Percentiles rank a stretch among this genome's conserved stretches.
These are phyloP conservation scores for Caenorhabditis sinica DNA, from an alignment of 2,888 invertebrate species.

Conservation along the genomic window DNA sequence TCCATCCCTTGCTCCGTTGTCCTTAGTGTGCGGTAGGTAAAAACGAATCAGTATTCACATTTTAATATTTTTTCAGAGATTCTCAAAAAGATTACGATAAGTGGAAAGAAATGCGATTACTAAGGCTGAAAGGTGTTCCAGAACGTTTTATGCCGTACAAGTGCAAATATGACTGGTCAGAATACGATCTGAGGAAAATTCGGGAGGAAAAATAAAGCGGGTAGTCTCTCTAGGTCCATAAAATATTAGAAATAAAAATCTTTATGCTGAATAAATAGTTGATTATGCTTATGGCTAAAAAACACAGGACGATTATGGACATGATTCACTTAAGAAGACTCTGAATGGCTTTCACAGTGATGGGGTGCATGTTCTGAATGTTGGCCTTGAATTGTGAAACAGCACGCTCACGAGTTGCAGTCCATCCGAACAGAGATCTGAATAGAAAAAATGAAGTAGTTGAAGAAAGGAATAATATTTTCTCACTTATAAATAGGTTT, in stretches of 20 bases:
- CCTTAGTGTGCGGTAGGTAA: constrained; percentile 61
- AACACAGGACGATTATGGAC: background rate
- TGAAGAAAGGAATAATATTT: background rate
- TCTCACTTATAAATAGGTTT: constrained; percentile 90
- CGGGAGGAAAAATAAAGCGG: constrained; percentile 33
- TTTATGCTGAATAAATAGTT: background rate
- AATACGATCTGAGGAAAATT: constrained; percentile 70
- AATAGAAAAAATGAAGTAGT: constrained; percentile 17
- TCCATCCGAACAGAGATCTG: constrained; percentile 80
- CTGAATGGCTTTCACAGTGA: constrained; percentile 77
- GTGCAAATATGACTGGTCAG: constrained; percentile 80
- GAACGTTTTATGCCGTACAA: constrained; percentile 79
- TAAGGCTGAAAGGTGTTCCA: constrained; percentile 76
- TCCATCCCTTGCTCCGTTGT: constrained; percentile 76
- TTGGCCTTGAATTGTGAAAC: constrained; percentile 77
- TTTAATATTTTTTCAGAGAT: constrained; percentile 55
- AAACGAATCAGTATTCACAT: background rate
- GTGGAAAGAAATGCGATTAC: constrained; percentile 76
- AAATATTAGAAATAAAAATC: constrained; percentile 8
- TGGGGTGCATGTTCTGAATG: constrained; percentile 79
- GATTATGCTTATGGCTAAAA: constrained; percentile 27
- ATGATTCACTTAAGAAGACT: constrained; percentile 64
- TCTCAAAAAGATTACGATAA: constrained; percentile 78
- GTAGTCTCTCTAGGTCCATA: constrained; percentile 12
- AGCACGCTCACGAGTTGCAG: constrained; percentile 71